Percentiles rank a stretch among this genome's conserved stretches.
phyloP scores from a whole-genome alignment of 2,797 vertebrate species.

The Odontamblyopus rebecca region DNA sequence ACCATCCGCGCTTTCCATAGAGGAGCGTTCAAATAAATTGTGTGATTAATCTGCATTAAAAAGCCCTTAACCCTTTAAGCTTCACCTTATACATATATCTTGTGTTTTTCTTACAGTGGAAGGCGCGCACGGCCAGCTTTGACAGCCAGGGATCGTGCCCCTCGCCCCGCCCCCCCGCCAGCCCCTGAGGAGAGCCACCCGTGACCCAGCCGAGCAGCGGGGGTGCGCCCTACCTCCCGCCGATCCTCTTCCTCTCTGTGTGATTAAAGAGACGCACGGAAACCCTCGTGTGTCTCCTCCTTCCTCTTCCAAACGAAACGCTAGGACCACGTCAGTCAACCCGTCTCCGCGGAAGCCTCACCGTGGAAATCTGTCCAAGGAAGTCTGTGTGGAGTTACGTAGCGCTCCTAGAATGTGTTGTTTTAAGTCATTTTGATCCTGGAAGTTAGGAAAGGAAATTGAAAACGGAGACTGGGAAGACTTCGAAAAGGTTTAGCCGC shows the following conservation, averaged over 20 bases:
- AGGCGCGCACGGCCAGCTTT: conserved; percentile 92
- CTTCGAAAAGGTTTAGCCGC: neutral
- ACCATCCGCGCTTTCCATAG: no score
- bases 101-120: conserved; percentile 83
- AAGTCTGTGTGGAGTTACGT: neutral
- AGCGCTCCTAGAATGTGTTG: conserved; percentile 25
- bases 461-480: neutral
- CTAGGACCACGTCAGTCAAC: conserved; percentile 54
- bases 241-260: conserved; percentile 73
- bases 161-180: conserved; percentile 89
- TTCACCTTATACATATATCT: no score
- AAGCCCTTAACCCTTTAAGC: no score
- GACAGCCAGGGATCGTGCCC: conserved; percentile 97
- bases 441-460: neutral
- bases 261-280: conserved; percentile 70
- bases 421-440: conserved; percentile 39
- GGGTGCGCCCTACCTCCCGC: conserved; percentile 60
- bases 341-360: conserved; percentile 12
- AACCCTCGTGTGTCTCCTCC: conserved; percentile 53
- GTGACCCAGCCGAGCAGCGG: conserved; percentile 65
- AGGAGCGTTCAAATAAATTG: no score
- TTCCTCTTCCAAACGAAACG: conserved; percentile 48
- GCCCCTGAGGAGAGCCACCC: conserved; percentile 84
- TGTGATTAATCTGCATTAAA: no score
- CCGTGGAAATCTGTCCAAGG: neutral